Evolutionary conservation across 2,113 vertebrate genomes (phyloP).

Genomic region (Glareola pratincola): DNA sequence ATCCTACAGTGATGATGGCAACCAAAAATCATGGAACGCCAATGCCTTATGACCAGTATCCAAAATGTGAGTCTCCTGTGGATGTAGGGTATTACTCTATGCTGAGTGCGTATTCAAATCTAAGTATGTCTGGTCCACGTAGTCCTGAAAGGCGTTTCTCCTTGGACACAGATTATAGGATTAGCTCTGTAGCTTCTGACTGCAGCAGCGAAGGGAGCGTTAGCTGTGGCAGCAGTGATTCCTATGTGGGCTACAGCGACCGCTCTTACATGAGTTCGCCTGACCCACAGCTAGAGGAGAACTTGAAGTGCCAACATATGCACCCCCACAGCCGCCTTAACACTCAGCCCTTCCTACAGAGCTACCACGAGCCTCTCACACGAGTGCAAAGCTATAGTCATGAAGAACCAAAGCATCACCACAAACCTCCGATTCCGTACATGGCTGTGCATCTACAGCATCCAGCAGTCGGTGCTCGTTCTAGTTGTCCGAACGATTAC

Average conservation of each 20-base stretch:
- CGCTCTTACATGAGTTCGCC: slow-evolving; percentile 84
- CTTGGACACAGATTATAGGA: slow-evolving; percentile 83
- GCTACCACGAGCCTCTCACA: slow-evolving; percentile 80
- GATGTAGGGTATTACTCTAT: slow-evolving; percentile 92
- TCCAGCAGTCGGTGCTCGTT: slow-evolving; percentile 74
- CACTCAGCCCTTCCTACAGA: slow-evolving; percentile 73
- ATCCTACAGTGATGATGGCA: slow-evolving; percentile 78
- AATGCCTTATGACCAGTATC: slow-evolving; percentile 87
- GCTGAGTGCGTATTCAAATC: slow-evolving; percentile 83
- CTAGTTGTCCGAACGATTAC: slow-evolving; percentile 90
- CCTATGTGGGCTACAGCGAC: slow-evolving; percentile 83
- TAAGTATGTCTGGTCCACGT: slow-evolving; percentile 81
- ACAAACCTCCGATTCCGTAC: slow-evolving; percentile 82
- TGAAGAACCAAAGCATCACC: slow-evolving; percentile 84
- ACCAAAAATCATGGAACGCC: slow-evolving; percentile 81
- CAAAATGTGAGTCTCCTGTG: slow-evolving; percentile 91
- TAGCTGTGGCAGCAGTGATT: slow-evolving; percentile 91
- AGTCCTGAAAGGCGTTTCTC: slow-evolving; percentile 88
- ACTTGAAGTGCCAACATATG: slow-evolving; percentile 80
- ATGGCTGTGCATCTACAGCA: slow-evolving; percentile 87
- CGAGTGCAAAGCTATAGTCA: slow-evolving; percentile 83
- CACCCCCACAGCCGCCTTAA: slow-evolving; percentile 76
- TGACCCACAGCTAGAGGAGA: slow-evolving; percentile 84
- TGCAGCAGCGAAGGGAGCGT: slow-evolving; percentile 92
- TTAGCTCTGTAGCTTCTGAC: slow-evolving; percentile 88